Evolutionary conservation across 2,113 vertebrate species (phyloP), one percentile per base, ranked within the genome.

Genomic region (Trichechus manatus): DNA sequence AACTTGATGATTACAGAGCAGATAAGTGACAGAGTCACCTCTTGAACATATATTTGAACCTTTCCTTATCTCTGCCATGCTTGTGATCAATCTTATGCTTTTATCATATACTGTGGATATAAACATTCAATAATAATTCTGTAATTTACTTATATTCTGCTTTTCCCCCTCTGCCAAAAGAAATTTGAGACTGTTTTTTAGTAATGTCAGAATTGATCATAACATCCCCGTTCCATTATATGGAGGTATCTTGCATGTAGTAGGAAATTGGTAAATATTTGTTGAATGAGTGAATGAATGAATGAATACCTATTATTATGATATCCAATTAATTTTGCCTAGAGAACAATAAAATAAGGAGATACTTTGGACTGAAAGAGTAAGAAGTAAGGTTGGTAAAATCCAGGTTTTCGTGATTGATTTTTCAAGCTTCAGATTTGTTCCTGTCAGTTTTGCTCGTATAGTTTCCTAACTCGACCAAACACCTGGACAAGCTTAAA

Each of bases 171-270:
- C 92, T 90, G 81, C 47, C 78, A 96, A 97, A 95, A 87, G 84
- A 96, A 72, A 90, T 79, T 74, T 87, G 50, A 83, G 53, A 75
- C 81, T 59, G n/a, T 79, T 97, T 95, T 85, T 87, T 78, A 83
- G 80, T 89, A 74, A 75, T 56, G 25, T 64, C 70, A 84, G 61
- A 56, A 94, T 83, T 63, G 70, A 53, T 87, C 13, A 9, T 68
- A 91, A 72, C 36, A 92, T 80, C 47, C 79, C 20, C 50, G 39
- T 81, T 95, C 92, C 27, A 59, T 86, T 87, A 79, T 82, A 83
- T 86, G n/a, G 23, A 44, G 96, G 20, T 15, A 11, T 61, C 77
- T 84, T 85, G 20, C n/a, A 87, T 36, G 25, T 31, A 88, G 61
- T 50, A 89, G 23, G 25, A 81, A 93, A 85, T 80, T 91, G n/a